Percentiles rank a stretch among this genome's conserved stretches.
phyloP scores from a whole-genome alignment of 2,113 vertebrate genomes.

The Menidia beryllina region DNA sequence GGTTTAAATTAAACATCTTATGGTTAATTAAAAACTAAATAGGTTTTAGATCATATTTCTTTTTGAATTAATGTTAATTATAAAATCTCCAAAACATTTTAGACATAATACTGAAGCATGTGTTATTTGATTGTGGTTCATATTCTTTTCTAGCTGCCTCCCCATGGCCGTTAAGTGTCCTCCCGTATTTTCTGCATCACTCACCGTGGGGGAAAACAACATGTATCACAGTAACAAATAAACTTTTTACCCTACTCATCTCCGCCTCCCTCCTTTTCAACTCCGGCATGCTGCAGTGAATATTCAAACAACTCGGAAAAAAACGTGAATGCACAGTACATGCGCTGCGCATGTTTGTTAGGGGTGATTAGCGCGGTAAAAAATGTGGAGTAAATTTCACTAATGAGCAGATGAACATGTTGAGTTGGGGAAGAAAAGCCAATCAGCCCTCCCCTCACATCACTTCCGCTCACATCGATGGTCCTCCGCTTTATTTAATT shows the following conservation, averaged over 20 bases:
- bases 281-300: background rate
- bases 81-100: no score
- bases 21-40: no score
- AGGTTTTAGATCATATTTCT: no score
- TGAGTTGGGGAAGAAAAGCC: constrained; percentile 49
- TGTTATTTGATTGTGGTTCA: no score
- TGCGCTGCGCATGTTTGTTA: background rate
- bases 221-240: constrained; percentile 35
- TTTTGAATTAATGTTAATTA: no score
- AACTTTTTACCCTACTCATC: constrained; percentile 16
- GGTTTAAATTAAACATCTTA: no score
- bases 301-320: constrained; percentile 13
- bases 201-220: constrained; percentile 4
- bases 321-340: constrained; percentile 7
- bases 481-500: constrained; percentile 70
- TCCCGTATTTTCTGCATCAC: background rate
- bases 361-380: background rate
- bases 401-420: constrained; percentile 58
- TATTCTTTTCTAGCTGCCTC: background rate
- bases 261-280: background rate
- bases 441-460: constrained; percentile 59
- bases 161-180: background rate
- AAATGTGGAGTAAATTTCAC: constrained; percentile 39
- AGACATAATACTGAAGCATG: no score
- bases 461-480: constrained; percentile 66